These are phyloP conservation scores for Oreochromis niloticus DNA, from an alignment of 2,113 vertebrate species.

Conservation along the genomic window DNA sequence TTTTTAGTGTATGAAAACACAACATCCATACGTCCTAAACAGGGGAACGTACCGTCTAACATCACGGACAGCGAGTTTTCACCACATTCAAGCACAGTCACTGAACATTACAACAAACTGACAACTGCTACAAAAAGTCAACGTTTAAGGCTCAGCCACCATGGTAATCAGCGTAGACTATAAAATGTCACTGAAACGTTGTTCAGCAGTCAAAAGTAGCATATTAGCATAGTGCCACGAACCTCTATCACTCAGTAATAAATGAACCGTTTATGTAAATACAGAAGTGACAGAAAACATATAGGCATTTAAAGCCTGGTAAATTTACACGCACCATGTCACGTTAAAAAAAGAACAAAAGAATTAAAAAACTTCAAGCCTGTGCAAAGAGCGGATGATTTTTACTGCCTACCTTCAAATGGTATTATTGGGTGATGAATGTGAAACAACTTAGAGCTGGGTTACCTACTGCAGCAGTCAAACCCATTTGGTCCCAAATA, in stretches of 20 bases:
- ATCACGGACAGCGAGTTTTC: background rate
- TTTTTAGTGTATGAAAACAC: background rate
- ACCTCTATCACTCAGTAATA: background rate
- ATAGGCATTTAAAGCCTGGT: background rate
- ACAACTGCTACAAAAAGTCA: background rate
- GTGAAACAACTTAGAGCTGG: too few relatives aligned
- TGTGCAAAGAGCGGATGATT: too few relatives aligned
- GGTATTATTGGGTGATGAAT: too few relatives aligned
- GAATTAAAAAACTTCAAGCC: rapidly evolving
- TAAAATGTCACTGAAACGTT: background rate
- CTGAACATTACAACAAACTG: background rate
- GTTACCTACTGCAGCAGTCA: background rate
- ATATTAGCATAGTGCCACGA: background rate
- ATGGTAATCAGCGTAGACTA: background rate
- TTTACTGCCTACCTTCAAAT: too few relatives aligned
- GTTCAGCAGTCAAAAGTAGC: background rate
- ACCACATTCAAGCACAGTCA: background rate
- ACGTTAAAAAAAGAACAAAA: background rate
- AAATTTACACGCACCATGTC: rapidly evolving
- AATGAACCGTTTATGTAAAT: background rate
- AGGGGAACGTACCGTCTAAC: rapidly evolving
- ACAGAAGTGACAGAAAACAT: background rate
- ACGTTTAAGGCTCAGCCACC: background rate
- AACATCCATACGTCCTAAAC: background rate
- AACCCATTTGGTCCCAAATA: background rate